Conservation (phyloP, 2,797 vertebrate species). For the Gambusia yucatana region DNA sequence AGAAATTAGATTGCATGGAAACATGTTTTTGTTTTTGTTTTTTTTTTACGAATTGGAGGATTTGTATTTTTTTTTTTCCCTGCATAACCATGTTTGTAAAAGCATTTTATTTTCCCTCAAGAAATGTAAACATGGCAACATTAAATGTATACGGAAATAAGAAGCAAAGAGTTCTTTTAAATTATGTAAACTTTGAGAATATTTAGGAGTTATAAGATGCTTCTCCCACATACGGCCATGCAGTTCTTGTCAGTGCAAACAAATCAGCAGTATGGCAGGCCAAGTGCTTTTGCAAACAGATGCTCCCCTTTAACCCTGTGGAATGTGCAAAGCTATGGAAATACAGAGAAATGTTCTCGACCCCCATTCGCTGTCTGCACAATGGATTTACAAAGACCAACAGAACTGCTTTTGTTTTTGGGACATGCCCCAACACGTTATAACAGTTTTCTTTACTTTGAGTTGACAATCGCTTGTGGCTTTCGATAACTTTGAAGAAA, state of each 20-base stretch:
- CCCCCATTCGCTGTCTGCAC: conserved; percentile 53
- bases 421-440: conserved; percentile 56
- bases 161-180: background rate
- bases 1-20: conserved; percentile 47
- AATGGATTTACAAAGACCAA: conserved; percentile 66
- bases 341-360: conserved; percentile 64
- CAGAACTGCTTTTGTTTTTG: conserved; percentile 62
- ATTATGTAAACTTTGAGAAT: background rate
- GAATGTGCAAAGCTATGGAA: conserved; percentile 73
- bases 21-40: conserved; percentile 23
- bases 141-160: background rate
- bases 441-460: conserved; percentile 25
- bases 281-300: conserved; percentile 54
- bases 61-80: conserved; percentile 14
- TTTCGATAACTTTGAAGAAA: conserved; percentile 13
- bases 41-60: conserved; percentile 31
- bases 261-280: conserved; percentile 39
- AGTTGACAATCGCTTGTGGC: conserved; percentile 22
- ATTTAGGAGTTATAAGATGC: background rate
- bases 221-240: conserved; percentile 18
- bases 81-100: conserved; percentile 19
- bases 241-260: conserved; percentile 40
- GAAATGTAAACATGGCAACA: conserved; percentile 20
- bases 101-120: conserved; percentile 1
- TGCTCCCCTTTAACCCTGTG: conserved; percentile 41